phyloP scores from a whole-genome alignment of 2,888 invertebrate genomes.

The Melanostoma mellinum region DNA sequence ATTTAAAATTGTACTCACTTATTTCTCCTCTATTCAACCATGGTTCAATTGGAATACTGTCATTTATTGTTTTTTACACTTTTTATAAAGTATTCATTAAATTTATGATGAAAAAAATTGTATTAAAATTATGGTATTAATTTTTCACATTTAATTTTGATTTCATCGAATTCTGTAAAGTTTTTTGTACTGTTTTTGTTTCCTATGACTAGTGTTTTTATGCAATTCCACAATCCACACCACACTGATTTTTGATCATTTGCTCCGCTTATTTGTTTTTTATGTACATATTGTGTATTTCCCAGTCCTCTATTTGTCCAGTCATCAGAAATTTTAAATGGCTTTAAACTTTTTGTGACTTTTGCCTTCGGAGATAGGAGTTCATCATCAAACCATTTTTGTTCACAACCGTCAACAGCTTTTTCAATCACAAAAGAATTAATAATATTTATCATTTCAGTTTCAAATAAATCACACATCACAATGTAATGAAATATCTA shows the following conservation, averaged over 20 bases:
- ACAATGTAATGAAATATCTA: background rate
- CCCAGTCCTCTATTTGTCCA: background rate
- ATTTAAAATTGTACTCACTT: background rate
- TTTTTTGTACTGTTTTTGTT: background rate
- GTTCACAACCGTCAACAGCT: background rate
- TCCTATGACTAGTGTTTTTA: conserved; percentile 7
- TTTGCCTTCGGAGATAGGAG: background rate
- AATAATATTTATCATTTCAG: conserved; percentile 2
- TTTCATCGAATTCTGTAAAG: conserved; percentile 10
- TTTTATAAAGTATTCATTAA: no score
- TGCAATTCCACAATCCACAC: no score
- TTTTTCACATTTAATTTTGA: background rate
- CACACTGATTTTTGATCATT: conserved; percentile 31
- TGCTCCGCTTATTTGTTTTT: conserved; percentile 6
- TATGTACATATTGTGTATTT: conserved; percentile 2
- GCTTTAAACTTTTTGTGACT: conserved; percentile 11
- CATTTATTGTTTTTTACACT: conserved; percentile 1
- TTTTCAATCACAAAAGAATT: conserved; percentile 1
- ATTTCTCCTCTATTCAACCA: background rate
- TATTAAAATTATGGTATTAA: no score
- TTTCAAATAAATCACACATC: conserved; percentile 18
- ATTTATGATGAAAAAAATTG: no score
- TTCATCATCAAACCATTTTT: background rate
- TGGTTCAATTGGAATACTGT: background rate
- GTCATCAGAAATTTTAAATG: conserved; percentile 10